Conservation (phyloP, 2,888 invertebrate genomes). For the Machimus rusticus region DNA sequence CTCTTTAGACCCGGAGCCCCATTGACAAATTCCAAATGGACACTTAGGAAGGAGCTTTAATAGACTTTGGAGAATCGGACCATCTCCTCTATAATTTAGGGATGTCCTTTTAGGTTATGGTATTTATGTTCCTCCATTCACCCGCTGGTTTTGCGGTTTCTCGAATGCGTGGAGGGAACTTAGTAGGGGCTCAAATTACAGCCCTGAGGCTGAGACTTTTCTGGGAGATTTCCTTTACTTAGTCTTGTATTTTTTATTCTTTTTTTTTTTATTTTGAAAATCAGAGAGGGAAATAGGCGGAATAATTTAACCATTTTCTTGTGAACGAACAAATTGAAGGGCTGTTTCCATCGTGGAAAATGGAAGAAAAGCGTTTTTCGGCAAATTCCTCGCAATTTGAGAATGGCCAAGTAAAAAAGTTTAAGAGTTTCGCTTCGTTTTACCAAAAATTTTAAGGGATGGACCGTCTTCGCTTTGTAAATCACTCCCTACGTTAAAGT, state of each 20-base stretch:
- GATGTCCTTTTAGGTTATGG: not conserved
- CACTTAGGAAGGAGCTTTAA: constrained; percentile 9
- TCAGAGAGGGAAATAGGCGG: not conserved
- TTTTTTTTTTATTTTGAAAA: not conserved
- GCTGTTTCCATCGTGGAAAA: not conserved
- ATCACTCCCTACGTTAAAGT: not conserved
- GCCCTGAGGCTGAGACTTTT: not conserved
- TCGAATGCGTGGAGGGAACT: not conserved
- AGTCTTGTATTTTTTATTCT: not conserved
- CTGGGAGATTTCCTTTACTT: not conserved
- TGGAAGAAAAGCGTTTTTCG: not conserved
- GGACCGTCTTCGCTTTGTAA: not conserved
- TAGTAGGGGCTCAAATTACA: not conserved
- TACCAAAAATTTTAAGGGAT: not conserved
- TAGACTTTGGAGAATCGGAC: constrained; percentile 5
- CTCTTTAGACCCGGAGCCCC: not conserved
- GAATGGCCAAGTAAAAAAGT: not conserved
- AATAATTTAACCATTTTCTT: not conserved
- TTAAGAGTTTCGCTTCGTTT: not conserved
- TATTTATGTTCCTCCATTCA: not conserved
- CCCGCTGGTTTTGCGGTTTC: not conserved
- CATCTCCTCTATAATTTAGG: constrained; percentile 26
- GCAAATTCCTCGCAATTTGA: not conserved
- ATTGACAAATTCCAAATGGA: not conserved
- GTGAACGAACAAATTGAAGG: not conserved